phyloP scores from a whole-genome alignment of 1,140 invertebrate genomes.

The Ceratitis capitata region DNA sequence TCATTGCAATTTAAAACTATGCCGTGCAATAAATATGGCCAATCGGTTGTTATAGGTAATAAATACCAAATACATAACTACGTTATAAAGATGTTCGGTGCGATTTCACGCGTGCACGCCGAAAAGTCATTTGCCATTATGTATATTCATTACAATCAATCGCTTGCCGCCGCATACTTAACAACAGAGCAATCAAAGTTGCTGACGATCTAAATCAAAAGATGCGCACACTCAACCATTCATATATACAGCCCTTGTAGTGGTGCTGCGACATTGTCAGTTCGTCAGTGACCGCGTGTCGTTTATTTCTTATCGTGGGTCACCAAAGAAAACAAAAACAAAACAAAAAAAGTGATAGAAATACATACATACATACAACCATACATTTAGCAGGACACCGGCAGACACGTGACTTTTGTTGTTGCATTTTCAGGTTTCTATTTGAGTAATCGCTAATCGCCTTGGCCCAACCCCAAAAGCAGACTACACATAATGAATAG shows the following conservation, averaged over 20 bases:
- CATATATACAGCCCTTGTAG: background rate
- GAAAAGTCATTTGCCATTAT: constrained; percentile 46
- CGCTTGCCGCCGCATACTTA: background rate
- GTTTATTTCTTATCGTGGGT: constrained; percentile 61
- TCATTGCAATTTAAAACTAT: background rate
- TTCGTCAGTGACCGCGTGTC: constrained; percentile 25
- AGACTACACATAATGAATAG: background rate
- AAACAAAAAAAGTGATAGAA: background rate
- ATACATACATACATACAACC: constrained; percentile 14
- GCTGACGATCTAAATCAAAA: background rate
- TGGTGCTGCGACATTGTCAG: background rate
- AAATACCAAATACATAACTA: background rate
- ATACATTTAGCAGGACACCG: constrained; percentile 8
- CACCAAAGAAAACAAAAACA: constrained; percentile 51
- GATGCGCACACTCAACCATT: background rate
- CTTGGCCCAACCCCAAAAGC: background rate
- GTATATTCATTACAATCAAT: constrained; percentile 51
- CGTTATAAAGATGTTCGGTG: background rate
- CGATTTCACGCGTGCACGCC: background rate
- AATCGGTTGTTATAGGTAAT: background rate
- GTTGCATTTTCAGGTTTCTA: constrained; percentile 4
- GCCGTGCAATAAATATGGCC: background rate
- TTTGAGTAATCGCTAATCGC: background rate
- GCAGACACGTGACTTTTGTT: constrained; percentile 52
- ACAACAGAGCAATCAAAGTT: background rate